Base-by-base conservation (phyloP, 2,113 vertebrate species). In the Salminus brasiliensis region DNA sequence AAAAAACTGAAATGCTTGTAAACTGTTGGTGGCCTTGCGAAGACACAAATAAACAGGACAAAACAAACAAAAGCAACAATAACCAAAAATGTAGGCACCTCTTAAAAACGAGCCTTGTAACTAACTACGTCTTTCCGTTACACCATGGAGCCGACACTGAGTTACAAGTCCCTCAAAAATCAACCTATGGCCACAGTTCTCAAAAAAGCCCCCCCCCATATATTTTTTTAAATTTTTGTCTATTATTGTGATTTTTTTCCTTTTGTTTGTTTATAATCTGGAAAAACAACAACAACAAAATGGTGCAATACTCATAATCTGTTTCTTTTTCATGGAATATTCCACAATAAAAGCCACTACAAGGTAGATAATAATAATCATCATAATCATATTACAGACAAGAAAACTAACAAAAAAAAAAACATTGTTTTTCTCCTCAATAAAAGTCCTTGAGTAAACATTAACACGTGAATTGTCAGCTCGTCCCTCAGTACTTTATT, bases 371-470 rank as follows among this genome's bases (percentile, higher is more conserved):
- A n/a, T n/a, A n/a, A n/a, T n/a, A n/a, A n/a, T n/a, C n/a, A n/a
- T n/a, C n/a, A n/a, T n/a, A 95, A 94, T 95, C 93, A 94, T n/a
- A n/a, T 91, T 90, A 95, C 94, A 95, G 94, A 96, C 95, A 94
- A 85, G 62, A 76, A 34, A 76, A 73, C 72, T 30, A 76, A 68
- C 76, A 63, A 77, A 80, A 87, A 88, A 91, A 88, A 90, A 63
- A 4, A 65, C 94, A 92, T 94, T 91, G 92, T 87, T 92, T 89
- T 95, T 91, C 90, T 90, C 90, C 86, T 92, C 72, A 2, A 90
- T 91, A 92, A n/a, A n/a, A 96, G 96, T 97, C 96, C 95, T 97
- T 95, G 96, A 97, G 96, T 97, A 97, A 97, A 97, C 96, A 96
- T 95, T 94, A 95, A 97, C 96, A 97, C 96, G 2, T 95, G 95